These are phyloP conservation scores for Cantharis flavilabris DNA, from an alignment of 2,888 invertebrate genomes.

Conservation along the genomic window DNA sequence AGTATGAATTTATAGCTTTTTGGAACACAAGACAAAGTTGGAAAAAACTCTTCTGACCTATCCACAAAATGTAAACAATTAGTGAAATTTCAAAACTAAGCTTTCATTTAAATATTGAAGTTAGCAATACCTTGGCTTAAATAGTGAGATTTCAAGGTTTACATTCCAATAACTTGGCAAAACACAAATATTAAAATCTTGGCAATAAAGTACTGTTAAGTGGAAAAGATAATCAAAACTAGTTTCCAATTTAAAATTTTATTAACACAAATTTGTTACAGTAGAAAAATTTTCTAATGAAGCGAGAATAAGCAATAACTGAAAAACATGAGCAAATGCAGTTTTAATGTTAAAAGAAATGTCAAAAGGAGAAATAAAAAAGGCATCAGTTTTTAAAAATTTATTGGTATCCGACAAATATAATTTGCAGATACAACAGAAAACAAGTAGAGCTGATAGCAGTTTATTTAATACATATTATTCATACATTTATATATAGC, in stretches of 20 bases:
- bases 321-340: not conserved
- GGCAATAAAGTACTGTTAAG: not conserved
- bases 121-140: not conserved
- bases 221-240: not conserved
- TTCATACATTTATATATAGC: constrained; percentile 59
- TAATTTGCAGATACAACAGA: constrained; percentile 58
- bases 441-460: constrained; percentile 59
- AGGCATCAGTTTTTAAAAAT: constrained; percentile 51
- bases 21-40: too few species aligned
- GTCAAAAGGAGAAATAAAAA: constrained; percentile 4
- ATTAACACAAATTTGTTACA: not conserved
- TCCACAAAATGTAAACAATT: too few species aligned
- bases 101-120: not conserved
- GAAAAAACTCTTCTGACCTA: too few species aligned
- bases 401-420: constrained; percentile 58
- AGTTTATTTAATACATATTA: constrained; percentile 57
- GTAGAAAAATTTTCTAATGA: not conserved
- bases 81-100: too few species aligned
- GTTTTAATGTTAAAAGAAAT: not conserved
- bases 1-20: too few species aligned
- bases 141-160: not conserved
- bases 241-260: not conserved
- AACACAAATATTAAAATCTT: not conserved
- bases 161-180: not conserved
- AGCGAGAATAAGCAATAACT: not conserved